Conservation (phyloP, 2,888 invertebrate genomes). For the Halocaridina rubra region DNA sequence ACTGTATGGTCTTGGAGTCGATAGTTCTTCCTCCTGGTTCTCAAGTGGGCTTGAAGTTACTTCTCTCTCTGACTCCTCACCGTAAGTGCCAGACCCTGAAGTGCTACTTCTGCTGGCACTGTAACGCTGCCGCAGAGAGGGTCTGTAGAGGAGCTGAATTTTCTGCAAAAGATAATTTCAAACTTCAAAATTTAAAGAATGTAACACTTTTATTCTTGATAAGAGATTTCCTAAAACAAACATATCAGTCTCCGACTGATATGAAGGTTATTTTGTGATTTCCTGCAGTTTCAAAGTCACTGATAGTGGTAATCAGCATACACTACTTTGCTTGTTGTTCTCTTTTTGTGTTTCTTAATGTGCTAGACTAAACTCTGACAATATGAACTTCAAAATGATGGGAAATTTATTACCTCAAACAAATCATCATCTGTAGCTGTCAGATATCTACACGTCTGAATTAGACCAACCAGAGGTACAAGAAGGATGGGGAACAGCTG, state of each 20-base stretch:
- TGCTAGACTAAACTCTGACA: no score
- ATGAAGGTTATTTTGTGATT: no score
- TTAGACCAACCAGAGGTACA: slow-evolving; percentile 77
- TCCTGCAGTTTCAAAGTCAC: no score
- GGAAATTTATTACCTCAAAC: slow-evolving; percentile 86
- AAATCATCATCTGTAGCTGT: slow-evolving; percentile 85
- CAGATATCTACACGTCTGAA: slow-evolving; percentile 80
- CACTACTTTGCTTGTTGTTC: no score
- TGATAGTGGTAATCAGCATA: no score
- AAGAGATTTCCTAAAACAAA: no score
- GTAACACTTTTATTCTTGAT: no score
- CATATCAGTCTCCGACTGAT: no score
- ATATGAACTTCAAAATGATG: no score
- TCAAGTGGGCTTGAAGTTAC: background rate
- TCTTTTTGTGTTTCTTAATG: no score
- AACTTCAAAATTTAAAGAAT: no score
- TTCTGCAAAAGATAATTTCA: no score
- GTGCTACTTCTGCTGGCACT: slow-evolving; percentile 5
- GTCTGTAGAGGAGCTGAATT: slow-evolving; percentile 85
- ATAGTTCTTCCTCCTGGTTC: slow-evolving; percentile 6
- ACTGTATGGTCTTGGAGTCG: slow-evolving; percentile 49
- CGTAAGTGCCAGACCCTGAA: background rate
- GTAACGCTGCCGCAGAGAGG: slow-evolving; percentile 69
- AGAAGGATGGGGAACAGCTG: slow-evolving; percentile 82
- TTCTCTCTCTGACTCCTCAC: slow-evolving; percentile 52